A percentile compares a stretch with the other conserved stretches of the same genome.
phyloP scores from a whole-genome alignment of 2,888 invertebrate species.

The Liodrosophila aerea region DNA sequence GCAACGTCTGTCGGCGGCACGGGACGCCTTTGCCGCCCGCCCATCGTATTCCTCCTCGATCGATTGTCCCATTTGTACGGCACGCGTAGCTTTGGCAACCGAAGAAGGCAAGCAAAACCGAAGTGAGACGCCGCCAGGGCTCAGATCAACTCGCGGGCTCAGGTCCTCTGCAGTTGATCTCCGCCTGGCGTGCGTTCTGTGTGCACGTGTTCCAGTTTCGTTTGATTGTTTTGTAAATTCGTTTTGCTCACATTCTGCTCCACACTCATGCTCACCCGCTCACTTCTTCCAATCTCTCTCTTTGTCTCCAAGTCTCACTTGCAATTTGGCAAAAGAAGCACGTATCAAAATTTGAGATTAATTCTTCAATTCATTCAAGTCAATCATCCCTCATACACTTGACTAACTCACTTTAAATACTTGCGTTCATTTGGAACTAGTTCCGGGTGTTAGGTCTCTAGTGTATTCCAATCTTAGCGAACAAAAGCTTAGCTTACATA shows the following conservation, averaged over 20 bases:
- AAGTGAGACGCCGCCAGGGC: conserved; percentile 50
- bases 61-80: conserved; percentile 76
- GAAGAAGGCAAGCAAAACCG: conserved; percentile 80
- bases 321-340: conserved; percentile 57
- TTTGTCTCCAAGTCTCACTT: conserved; percentile 14
- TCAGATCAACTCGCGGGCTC: conserved; percentile 29
- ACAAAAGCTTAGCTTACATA: too few species aligned
- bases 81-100: conserved; percentile 50
- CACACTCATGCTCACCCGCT: conserved; percentile 9
- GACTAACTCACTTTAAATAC: background rate
- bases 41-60: conserved; percentile 61
- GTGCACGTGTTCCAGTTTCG: conserved; percentile 73
- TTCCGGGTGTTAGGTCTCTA: too few species aligned
- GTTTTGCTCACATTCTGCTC: conserved; percentile 62
- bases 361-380: background rate
- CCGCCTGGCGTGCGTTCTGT: conserved; percentile 50
- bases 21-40: conserved; percentile 40
- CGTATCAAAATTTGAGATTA: conserved; percentile 35
- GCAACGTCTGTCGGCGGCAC: conserved; percentile 23
- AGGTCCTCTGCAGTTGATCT: conserved; percentile 27
- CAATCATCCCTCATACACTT: background rate
- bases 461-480: too few species aligned
- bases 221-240: conserved; percentile 76
- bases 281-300: background rate
- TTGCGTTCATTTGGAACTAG: too few species aligned